phyloP scores from a whole-genome alignment of 2,797 vertebrate genomes.

The Apodemus agrarius region DNA sequence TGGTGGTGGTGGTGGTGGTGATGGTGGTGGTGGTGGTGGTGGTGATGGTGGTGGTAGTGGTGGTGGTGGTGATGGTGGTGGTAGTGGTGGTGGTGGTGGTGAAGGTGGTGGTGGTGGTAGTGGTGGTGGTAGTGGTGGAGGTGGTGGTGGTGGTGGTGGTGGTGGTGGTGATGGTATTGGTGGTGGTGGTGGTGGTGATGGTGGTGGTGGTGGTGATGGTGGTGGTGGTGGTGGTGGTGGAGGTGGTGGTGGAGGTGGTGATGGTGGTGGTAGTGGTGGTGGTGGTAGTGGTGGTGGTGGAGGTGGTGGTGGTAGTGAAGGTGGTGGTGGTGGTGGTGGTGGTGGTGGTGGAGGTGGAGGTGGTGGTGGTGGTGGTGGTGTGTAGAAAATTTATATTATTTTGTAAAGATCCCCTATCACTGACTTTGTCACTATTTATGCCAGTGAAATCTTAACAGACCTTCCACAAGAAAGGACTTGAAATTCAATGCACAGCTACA shows the following conservation, averaged over 20 bases:
- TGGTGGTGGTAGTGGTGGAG: background rate
- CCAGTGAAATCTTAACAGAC: background rate
- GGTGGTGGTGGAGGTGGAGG: background rate
- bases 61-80: background rate
- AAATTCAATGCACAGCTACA: background rate
- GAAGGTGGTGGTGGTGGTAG: background rate
- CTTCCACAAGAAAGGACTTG: background rate
- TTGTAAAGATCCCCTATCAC: no score
- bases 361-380: background rate
- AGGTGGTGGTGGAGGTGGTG: background rate
- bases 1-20: background rate
- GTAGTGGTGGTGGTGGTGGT: background rate
- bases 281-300: background rate
- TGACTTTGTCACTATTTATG: background rate
- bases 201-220: background rate
- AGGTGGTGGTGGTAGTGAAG: no score
- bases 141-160: background rate
- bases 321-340: background rate
- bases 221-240: background rate
- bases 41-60: background rate
- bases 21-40: background rate
- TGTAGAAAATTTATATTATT: background rate
- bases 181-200: background rate
- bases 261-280: background rate
- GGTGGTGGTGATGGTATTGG: background rate